phyloP scores from a whole-genome alignment of 1,140 invertebrate genomes.

The Drosophila punjabiensis region DNA sequence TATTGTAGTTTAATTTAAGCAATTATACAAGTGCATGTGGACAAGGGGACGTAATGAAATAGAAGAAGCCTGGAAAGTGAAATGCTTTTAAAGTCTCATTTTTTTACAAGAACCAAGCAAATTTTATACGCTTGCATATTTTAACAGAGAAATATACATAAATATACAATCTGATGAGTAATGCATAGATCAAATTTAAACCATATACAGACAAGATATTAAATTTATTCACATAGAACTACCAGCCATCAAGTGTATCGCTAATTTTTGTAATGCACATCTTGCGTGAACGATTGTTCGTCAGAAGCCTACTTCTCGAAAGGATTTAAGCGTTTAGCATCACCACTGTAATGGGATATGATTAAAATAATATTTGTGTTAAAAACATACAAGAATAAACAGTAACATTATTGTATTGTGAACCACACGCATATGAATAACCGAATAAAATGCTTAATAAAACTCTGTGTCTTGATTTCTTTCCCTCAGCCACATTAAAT shows the following conservation, averaged over 20 bases:
- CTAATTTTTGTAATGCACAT: conserved; percentile 77
- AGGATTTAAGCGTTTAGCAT: conserved; percentile 70
- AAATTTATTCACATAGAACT: conserved; percentile 38
- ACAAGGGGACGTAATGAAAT: conserved; percentile 56
- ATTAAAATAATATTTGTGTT: conserved; percentile 79
- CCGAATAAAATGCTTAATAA: conserved; percentile 84
- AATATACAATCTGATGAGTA: conserved; percentile 66
- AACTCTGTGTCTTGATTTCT: conserved; percentile 16
- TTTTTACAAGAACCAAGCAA: conserved; percentile 82
- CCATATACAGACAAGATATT: conserved; percentile 52
- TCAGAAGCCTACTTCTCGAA: conserved; percentile 60
- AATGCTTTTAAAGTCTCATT: conserved; percentile 84
- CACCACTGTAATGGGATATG: conserved; percentile 65
- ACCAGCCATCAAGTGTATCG: conserved; percentile 58
- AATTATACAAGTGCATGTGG: conserved; percentile 74
- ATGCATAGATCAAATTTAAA: conserved; percentile 76
- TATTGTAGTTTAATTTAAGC: conserved; percentile 84
- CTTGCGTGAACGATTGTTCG: conserved; percentile 56
- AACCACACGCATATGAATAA: conserved; percentile 84
- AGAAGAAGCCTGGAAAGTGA: conserved; percentile 75
- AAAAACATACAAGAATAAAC: conserved; percentile 70
- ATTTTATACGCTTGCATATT: conserved; percentile 81
- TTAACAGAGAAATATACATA: conserved; percentile 75
- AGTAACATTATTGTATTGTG: conserved; percentile 83
- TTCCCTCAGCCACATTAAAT: not conserved